A percentile compares a stretch with the other conserved stretches of the same genome.
Evolutionary conservation across 1,140 invertebrate species (phyloP).

Genomic region (Carposina sasakii): DNA sequence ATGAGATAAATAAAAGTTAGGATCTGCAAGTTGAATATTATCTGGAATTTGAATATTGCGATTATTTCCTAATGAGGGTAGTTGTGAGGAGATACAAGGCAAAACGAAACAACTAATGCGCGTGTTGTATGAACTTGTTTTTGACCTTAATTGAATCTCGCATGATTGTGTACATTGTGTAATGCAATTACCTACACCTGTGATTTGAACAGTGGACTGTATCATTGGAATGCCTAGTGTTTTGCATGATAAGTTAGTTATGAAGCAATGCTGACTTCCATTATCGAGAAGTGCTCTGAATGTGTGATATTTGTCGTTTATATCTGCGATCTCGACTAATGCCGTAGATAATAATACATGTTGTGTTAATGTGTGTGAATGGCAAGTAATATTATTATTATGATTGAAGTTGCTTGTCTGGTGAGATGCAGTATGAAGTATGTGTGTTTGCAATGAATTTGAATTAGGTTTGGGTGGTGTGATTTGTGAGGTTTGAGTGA

Average conservation of each 20-base stretch:
- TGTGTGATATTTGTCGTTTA: neutral
- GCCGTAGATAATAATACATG: neutral
- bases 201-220: conserved; percentile 3
- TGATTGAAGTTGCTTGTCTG: neutral
- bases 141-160: neutral
- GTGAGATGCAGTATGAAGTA: neutral
- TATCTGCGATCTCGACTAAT: neutral
- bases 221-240: neutral
- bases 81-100: neutral
- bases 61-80: neutral
- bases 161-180: neutral
- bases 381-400: neutral
- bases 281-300: neutral
- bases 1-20: no score
- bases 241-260: neutral
- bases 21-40: no score
- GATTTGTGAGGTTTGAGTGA: no score
- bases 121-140: neutral
- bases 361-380: no score
- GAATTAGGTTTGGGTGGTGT: no score
- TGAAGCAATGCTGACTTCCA: neutral
- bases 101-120: neutral
- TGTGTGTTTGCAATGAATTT: no score
- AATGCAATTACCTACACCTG: neutral
- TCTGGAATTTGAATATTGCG: neutral